phyloP scores from a whole-genome alignment of 2,113 vertebrate species.

The Tinamus guttatus region DNA sequence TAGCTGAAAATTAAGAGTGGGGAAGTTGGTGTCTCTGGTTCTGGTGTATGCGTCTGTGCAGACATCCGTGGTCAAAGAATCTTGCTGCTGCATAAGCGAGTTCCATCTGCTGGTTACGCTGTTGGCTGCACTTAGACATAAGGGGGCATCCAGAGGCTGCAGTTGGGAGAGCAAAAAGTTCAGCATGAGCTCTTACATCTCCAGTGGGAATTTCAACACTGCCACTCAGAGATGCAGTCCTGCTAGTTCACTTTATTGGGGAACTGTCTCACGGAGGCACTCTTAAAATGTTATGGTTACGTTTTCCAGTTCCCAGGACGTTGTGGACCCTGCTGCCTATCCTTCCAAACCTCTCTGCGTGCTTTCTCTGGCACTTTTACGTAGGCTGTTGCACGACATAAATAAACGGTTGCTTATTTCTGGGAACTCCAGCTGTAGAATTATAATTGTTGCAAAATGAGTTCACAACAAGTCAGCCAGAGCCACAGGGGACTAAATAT shows the following conservation, averaged over 20 bases:
- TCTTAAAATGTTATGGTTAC: background rate
- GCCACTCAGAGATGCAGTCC: background rate
- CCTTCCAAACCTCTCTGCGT: background rate
- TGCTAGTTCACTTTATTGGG: background rate
- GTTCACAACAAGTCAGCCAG: background rate
- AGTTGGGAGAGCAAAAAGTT: background rate
- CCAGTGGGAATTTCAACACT: background rate
- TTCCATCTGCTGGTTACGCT: rapidly evolving
- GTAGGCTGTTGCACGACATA: background rate
- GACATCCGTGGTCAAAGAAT: background rate
- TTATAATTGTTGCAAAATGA: background rate
- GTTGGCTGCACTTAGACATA: background rate
- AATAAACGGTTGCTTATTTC: background rate
- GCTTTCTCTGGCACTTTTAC: conserved; percentile 31
- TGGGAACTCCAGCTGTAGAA: conserved; percentile 25
- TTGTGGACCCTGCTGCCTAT: background rate
- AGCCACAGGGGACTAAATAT: background rate
- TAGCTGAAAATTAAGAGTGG: background rate
- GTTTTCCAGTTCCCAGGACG: conserved; percentile 61
- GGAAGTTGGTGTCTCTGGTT: background rate
- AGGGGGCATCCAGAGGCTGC: background rate
- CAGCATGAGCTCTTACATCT: background rate
- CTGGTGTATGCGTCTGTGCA: background rate
- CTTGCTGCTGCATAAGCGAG: rapidly evolving
- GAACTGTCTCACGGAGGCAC: background rate